Evolutionary conservation across 2,797 vertebrate species (phyloP).

Genomic region (Lateolabrax maculatus): DNA sequence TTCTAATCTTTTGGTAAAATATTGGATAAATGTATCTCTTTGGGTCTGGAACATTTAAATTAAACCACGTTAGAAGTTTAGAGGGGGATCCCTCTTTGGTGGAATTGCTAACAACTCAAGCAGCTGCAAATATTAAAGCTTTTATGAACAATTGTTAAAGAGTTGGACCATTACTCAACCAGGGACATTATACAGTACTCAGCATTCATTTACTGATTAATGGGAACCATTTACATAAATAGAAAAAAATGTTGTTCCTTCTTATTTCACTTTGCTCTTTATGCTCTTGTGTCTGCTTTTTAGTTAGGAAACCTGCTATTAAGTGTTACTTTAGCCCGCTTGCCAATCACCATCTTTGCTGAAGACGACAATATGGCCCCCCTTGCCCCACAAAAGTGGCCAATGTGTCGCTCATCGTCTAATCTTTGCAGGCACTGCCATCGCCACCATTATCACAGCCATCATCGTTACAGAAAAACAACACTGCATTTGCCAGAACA

Average conservation of each 20-base stretch:
- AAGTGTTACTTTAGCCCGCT: conserved; percentile 45
- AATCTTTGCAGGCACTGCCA: conserved; percentile 62
- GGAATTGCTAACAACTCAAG: background rate
- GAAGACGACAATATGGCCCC: conserved; percentile 53
- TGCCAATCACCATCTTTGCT: conserved; percentile 57
- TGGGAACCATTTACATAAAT: conserved; percentile 14
- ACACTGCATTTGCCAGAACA: conserved; percentile 59
- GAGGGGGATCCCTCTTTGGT: background rate
- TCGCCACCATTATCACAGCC: conserved; percentile 62
- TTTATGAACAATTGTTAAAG: background rate
- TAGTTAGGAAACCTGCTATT: conserved; percentile 28
- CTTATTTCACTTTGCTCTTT: conserved; percentile 16
- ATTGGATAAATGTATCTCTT: background rate
- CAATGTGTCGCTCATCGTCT: conserved; percentile 67
- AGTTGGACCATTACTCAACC: background rate
- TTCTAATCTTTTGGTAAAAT: background rate
- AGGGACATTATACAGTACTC: background rate
- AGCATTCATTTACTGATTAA: conserved; percentile 11
- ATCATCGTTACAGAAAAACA: conserved; percentile 50
- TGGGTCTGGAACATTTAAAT: background rate
- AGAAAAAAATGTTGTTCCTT: conserved; percentile 12
- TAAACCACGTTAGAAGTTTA: background rate
- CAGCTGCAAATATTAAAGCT: background rate
- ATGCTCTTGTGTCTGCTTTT: conserved; percentile 30
- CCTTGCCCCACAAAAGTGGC: conserved; percentile 57